A percentile compares a stretch with the other conserved stretches of the same genome.
Evolutionary conservation across 37 sponge, comb jelly and placozoan species (phyloP).

Genomic region (Haliclona indistincta): DNA sequence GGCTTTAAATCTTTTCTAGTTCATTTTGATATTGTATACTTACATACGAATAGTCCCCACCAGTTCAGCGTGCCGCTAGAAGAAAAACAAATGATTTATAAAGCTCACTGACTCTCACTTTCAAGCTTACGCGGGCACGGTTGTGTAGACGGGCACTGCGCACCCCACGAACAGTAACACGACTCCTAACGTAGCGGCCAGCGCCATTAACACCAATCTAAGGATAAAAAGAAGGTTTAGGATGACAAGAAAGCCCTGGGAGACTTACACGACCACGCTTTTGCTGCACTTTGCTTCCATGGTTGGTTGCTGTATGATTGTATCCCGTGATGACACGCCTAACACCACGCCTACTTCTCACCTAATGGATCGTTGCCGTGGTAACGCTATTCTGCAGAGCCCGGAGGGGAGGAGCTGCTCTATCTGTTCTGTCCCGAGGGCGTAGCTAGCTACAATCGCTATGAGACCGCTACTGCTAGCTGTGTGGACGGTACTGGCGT

Average conservation of each 20-base stretch:
- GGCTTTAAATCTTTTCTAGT: neutral
- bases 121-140: too few relatives aligned
- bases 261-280: neutral
- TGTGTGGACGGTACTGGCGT: too few relatives aligned
- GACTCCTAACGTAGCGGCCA: constrained; percentile 55
- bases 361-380: too few relatives aligned
- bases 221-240: neutral
- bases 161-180: constrained; percentile 56
- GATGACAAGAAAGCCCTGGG: neutral
- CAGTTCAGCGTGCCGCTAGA: constrained; percentile 43
- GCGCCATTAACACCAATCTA: constrained; percentile 48
- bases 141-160: constrained; percentile 31
- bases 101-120: too few relatives aligned
- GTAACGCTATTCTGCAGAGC: too few relatives aligned
- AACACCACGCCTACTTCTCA: too few relatives aligned
- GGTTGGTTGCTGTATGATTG: too few relatives aligned
- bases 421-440: too few relatives aligned
- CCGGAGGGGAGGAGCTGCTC: too few relatives aligned
- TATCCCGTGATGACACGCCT: too few relatives aligned
- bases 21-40: constrained; percentile 3
- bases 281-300: neutral
- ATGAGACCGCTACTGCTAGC: too few relatives aligned
- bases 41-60: constrained; percentile 79
- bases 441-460: too few relatives aligned
- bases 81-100: neutral